Conservation (phyloP, 2,888 invertebrate species). For the Lumbricus terrestris region DNA sequence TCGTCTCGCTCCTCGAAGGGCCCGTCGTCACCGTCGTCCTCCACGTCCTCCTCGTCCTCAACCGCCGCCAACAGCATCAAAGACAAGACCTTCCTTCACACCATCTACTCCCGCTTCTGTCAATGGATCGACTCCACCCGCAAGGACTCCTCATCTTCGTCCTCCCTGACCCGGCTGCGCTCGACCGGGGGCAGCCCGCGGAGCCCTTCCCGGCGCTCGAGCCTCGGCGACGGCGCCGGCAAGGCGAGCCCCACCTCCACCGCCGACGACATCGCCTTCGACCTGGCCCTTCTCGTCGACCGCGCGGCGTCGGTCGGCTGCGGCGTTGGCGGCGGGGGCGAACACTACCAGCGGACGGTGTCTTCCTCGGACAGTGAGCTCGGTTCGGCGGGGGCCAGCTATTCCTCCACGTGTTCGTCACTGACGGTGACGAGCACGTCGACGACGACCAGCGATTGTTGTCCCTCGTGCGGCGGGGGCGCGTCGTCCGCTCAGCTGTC, state of each 20-base stretch:
- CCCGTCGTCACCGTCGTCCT: not conserved
- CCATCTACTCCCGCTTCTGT: conserved; percentile 37
- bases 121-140: conserved; percentile 36
- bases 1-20: conserved; percentile 19
- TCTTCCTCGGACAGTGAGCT: conserved; percentile 31
- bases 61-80: conserved; percentile 12
- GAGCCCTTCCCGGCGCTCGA: not conserved
- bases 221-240: not conserved
- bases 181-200: not conserved
- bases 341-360: not conserved
- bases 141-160: not conserved
- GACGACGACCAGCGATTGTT: conserved; percentile 30
- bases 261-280: not conserved
- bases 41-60: not conserved
- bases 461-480: not conserved
- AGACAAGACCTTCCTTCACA: conserved; percentile 35
- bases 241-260: not conserved
- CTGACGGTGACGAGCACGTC: conserved; percentile 32
- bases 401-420: conserved; percentile 32
- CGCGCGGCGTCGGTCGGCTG: conserved; percentile 17
- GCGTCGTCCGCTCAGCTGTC: not conserved
- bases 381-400: conserved; percentile 22
- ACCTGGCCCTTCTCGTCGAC: not conserved
- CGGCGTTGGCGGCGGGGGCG: too few species aligned
- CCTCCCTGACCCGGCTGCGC: not conserved